Evolutionary conservation across 2,888 invertebrate genomes (phyloP).

Genomic region (Microplitis deprimator): DNA sequence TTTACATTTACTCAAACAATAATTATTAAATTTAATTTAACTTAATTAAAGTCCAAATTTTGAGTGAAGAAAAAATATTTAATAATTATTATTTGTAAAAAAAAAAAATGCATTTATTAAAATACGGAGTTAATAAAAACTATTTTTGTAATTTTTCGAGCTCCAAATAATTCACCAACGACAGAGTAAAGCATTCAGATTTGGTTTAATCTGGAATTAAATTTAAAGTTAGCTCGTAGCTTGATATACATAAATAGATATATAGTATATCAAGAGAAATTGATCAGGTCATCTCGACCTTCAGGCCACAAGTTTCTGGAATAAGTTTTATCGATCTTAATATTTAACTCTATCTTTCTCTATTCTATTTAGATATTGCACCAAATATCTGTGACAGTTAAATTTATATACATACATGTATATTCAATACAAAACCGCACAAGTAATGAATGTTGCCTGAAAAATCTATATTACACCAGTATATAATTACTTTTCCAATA

Average conservation of each 20-base stretch:
- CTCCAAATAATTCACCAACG: background rate
- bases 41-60: no score
- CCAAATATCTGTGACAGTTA: background rate
- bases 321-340: conserved; percentile 27
- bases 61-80: no score
- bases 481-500: background rate
- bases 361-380: background rate
- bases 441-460: background rate
- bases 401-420: background rate
- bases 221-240: conserved; percentile 17
- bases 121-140: no score
- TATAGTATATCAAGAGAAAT: conserved; percentile 21
- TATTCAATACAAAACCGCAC: background rate
- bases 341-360: conserved; percentile 4
- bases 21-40: no score
- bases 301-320: conserved; percentile 6
- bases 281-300: conserved; percentile 39
- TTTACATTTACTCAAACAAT: no score
- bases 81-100: no score
- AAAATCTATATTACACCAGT: conserved; percentile 14
- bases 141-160: background rate
- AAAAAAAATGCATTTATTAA: no score
- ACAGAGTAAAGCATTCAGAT: background rate
- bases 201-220: background rate
- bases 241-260: background rate